Conservation (phyloP, 2,888 invertebrate species). For the Ommatoiulus sabulosus region DNA sequence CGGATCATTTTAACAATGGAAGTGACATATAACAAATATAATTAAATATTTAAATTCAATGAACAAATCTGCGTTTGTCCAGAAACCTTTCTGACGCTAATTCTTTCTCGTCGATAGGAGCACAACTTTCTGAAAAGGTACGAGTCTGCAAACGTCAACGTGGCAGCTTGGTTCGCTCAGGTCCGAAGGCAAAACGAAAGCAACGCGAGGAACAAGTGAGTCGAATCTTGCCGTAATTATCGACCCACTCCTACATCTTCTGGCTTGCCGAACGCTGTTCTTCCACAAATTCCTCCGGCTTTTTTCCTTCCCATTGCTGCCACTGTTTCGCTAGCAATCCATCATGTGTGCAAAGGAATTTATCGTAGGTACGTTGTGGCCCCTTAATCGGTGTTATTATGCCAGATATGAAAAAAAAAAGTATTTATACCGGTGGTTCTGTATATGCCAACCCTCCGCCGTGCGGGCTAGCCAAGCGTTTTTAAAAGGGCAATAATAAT, state of each 20-base stretch:
- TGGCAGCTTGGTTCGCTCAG: constrained; percentile 80
- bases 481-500: constrained; percentile 18
- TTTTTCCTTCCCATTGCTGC: constrained; percentile 25
- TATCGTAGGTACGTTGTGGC: constrained; percentile 35
- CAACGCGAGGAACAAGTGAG: constrained; percentile 35
- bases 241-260: not conserved
- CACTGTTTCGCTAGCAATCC: constrained; percentile 32
- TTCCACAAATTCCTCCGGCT: constrained; percentile 30
- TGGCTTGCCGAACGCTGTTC: constrained; percentile 41
- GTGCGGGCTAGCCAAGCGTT: not conserved
- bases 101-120: constrained; percentile 69
- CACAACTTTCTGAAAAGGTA: constrained; percentile 89
- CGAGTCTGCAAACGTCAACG: constrained; percentile 74
- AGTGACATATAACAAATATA: too few species aligned
- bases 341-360: not conserved
- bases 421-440: constrained; percentile 17
- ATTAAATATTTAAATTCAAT: too few species aligned
- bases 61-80: not conserved
- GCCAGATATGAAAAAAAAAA: not conserved
- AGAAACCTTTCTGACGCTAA: not conserved
- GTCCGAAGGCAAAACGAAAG: constrained; percentile 56
- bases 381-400: constrained; percentile 39
- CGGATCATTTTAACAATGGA: constrained; percentile 24
- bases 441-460: not conserved
- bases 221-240: not conserved